Conservation (phyloP, 2,888 invertebrate genomes). For the Leptinotarsa rubiginosa region DNA sequence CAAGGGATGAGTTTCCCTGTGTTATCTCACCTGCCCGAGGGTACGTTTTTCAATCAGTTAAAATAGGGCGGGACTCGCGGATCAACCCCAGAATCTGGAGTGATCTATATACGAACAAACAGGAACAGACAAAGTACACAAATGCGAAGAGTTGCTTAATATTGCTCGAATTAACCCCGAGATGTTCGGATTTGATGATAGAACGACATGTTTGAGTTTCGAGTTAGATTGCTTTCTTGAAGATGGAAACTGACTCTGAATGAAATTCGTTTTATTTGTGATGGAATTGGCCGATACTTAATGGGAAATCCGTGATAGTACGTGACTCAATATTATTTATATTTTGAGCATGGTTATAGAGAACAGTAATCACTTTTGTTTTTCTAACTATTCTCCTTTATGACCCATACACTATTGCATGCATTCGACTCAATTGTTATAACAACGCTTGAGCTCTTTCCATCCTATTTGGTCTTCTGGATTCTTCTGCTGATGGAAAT, state of each 20-base stretch:
- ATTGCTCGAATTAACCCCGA: conserved; percentile 33
- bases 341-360: too few relatives aligned
- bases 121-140: conserved; percentile 47
- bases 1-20: conserved; percentile 47
- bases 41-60: conserved; percentile 58
- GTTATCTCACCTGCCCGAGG: conserved; percentile 58
- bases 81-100: conserved; percentile 41
- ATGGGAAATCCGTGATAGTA: too few relatives aligned
- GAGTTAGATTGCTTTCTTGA: conserved; percentile 7
- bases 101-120: conserved; percentile 43
- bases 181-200: conserved; percentile 20
- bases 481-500: too few relatives aligned
- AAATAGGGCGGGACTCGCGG: conserved; percentile 45
- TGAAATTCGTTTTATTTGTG: background rate
- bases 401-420: too few relatives aligned
- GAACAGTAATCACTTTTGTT: too few relatives aligned
- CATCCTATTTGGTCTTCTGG: too few relatives aligned
- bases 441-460: too few relatives aligned
- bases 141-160: conserved; percentile 49
- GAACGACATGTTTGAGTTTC: conserved; percentile 23
- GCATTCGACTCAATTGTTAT: too few relatives aligned
- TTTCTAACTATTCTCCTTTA: too few relatives aligned
- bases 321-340: too few relatives aligned
- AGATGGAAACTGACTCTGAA: background rate
- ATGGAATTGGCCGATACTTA: too few relatives aligned